phyloP scores from a whole-genome alignment of 2,113 vertebrate species.

The Alligator sinensis region DNA sequence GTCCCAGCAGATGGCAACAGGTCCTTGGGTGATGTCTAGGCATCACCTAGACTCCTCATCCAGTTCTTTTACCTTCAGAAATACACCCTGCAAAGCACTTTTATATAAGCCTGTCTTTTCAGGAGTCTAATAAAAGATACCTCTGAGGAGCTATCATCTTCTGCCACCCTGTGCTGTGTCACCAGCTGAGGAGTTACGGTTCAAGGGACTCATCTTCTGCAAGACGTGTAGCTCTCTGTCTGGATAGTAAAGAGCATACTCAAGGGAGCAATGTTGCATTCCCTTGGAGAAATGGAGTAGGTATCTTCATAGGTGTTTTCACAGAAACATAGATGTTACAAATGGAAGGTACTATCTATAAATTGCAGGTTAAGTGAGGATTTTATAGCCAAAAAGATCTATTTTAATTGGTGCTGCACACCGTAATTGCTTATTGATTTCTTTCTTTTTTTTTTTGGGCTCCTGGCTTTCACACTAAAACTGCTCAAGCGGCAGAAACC shows the following conservation, averaged over 20 bases:
- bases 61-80: conserved; percentile 10
- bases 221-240: background rate
- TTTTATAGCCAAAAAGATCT: background rate
- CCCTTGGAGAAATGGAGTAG: background rate
- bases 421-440: conserved; percentile 40
- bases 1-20: conserved; percentile 78
- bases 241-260: accelerated
- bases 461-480: background rate
- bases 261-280: background rate
- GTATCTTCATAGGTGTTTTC: background rate
- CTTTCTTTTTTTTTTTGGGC: background rate
- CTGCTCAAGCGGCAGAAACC: background rate
- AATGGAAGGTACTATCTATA: background rate
- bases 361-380: background rate
- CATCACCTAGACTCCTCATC: background rate
- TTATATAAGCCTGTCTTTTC: accelerated
- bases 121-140: accelerated
- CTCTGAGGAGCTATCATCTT: background rate
- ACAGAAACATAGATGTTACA: background rate
- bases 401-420: background rate
- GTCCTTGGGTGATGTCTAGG: conserved; percentile 42
- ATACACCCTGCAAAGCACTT: background rate
- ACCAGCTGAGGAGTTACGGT: background rate
- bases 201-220: accelerated
- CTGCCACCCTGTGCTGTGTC: background rate